A percentile compares a stretch with the other conserved stretches of the same genome.
Conservation (phyloP, 2,888 invertebrate genomes). For the Lepetodrilus schrolli region DNA sequence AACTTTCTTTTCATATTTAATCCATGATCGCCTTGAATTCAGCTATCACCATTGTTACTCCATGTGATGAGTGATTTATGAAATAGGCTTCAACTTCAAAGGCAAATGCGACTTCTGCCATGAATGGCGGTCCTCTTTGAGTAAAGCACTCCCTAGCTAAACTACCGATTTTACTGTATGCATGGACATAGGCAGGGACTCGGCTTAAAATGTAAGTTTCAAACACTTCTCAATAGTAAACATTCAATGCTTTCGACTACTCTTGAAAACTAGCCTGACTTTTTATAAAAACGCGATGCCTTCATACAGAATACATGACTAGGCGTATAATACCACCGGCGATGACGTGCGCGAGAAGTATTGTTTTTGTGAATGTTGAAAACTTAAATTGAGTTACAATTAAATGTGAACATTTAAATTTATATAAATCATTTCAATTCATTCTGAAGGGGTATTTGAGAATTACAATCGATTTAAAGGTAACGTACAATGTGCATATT, state of each 20-base stretch:
- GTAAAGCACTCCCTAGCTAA: constrained; percentile 7
- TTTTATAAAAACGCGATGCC: too few relatives aligned
- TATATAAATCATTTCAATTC: too few relatives aligned
- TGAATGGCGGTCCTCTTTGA: constrained; percentile 1
- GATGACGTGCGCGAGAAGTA: too few relatives aligned
- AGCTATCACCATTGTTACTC: constrained; percentile 2
- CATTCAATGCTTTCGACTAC: neutral
- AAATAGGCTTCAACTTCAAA: constrained; percentile 8
- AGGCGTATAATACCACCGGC: too few relatives aligned
- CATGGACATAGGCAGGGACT: neutral
- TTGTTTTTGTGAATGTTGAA: too few relatives aligned
- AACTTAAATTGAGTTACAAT: too few relatives aligned
- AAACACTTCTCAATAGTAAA: neutral
- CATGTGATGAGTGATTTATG: constrained; percentile 4
- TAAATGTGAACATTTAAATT: too few relatives aligned
- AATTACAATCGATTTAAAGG: too few relatives aligned
- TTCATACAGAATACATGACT: too few relatives aligned
- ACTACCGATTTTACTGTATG: neutral
- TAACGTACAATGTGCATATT: too few relatives aligned
- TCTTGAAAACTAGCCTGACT: too few relatives aligned
- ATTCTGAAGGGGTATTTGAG: too few relatives aligned
- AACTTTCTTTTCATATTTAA: constrained; percentile 13
- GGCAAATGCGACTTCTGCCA: neutral
- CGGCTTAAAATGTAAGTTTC: constrained; percentile 4
- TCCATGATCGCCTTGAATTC: constrained; percentile 21